Evolutionary conservation across 2,888 invertebrate genomes (phyloP), one percentile per base, ranked within the genome.

Genomic region (Eristalis tenax): DNA sequence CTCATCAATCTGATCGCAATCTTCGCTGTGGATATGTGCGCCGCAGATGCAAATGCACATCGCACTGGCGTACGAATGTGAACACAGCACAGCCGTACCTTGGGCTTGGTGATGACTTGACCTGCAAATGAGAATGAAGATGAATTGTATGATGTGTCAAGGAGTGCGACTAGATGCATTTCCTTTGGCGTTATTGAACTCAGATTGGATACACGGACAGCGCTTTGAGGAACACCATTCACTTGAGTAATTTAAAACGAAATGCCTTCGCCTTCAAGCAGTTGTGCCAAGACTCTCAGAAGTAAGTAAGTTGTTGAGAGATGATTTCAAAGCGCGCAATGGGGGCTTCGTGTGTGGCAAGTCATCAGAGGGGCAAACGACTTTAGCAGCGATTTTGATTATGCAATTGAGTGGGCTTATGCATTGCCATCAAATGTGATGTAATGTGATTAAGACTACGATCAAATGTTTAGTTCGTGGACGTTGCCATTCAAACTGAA

Each of bases 1-100:
- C 40, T 40, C 71, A 71, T 79, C 79, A 73, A 66, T 80, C 73
- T 61, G 79, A 79, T 79, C 57, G 56, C 70, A 61, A 61, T 77
- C 75, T 10, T 15, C 3, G 68, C 32, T 43, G 32, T 15, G 26
- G 35, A 40, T 15, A 38, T 23, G n/a, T 40, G n/a, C 11, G 38
- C 4, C 15, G 26, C 28, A 61, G 26, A 10, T 61, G 40, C 23
- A 26, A 32, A 76, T 59, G 59, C 59, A 26, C 26, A 59, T 59
- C 26, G 26, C 38, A 13, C 38, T 13, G 13, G 38, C 13, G 0
- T 26, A 1, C n/a, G 8, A 18, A 15, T 18, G 43, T 6, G 15
- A 43, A 18, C 6, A n/a, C 15, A 3, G 43, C 43, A 5, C 40
- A 43, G 40, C 40, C n/a, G 15, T 50, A 50, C 50, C 50, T 50